Evolutionary conservation across 1,140 invertebrate genomes (phyloP), one percentile per base, ranked within the genome.

Genomic region (Pogonus chalceus): DNA sequence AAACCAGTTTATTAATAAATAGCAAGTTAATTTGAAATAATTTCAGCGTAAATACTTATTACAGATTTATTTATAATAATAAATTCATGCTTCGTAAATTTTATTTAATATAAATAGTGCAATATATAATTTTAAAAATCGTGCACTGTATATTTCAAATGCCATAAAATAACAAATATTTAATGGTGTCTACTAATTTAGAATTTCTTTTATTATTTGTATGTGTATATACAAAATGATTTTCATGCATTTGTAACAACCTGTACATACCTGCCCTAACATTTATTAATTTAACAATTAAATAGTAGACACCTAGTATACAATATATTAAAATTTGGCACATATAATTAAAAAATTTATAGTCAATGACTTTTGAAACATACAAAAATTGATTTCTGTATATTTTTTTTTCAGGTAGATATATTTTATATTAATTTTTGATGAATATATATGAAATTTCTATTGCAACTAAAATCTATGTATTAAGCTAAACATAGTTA

Each of bases 111-210:
- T 4, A n/a, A 43, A 43, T 16, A 43, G 37, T 43, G 37, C 37
- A 43, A 43, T 43, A 31, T 31, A 31, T 31, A 7, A 31, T 31
- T 43, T 18, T 4, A 12, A 18, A 12, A 12, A 43, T 43, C 37
- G 37, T 43, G 37, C 37, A 43, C 18, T 43, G 37, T 43, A 43
- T 43, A 43, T 43, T 43, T 16, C 37, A 43, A 43, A 43, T 43
- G 37, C 18, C 37, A 43, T 12, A 16, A n/a, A 4, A 12, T 43
- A 12, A 18, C 37, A 18, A 12, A 12, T 43, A 9, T 4, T 10
- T 7, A 12, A 43, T 18, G 18, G 37, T 43, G 37, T 43, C 26
- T 31, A 31, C 26, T 31, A 31, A 14, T 31, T 31, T 31, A 31
- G 26, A 31, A 31, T 31, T 31, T 31, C 14, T 14, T 31, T 31